Evolutionary conservation across 2,888 invertebrate genomes (phyloP), one percentile per base, ranked within the genome.

Genomic region (Dolomedes plantarius): DNA sequence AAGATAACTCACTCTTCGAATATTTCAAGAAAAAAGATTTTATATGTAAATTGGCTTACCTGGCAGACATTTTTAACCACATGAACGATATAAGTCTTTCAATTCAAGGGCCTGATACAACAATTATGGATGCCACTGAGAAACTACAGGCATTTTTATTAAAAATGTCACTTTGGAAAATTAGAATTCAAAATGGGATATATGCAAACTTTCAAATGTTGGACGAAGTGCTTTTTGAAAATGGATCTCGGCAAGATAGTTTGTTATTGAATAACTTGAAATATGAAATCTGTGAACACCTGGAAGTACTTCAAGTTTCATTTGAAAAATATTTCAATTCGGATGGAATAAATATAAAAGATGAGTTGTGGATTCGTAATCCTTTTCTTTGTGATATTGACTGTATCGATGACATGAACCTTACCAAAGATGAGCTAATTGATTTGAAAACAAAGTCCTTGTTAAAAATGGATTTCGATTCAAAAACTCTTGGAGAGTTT

Each of bases 361-460:
- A 78, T 78, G 71, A 78, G 78, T 78, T 78, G 78, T 78, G 71
- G 71, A 79, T 79, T 79, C 78, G 64, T 79, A 79, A 79, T 79
- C 71, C 71, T 79, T 79, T 79, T 79, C 71, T 71, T 79, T 79
- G 78, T 79, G 71, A 79, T 79, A 79, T 79, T 79, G 71, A 71
- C 64, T 72, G 71, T 64, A 79, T 79, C 78, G 78, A 79, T 75
- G 65, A 75, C 46, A 75, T 75, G 75, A 75, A 75, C 75, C 41
- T 65, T 75, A 75, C 75, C 65, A 75, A 75, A 75, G 75, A 75
- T 75, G 75, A 65, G 65, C 75, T 75, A 65, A 75, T 75, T 65
- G 75, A 75, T 75, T 46, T 75, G 64, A 75, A 65, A 75, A 65
- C 65, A 75, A 65, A 75, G 65, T 75, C 75, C 39, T 75, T 65